A percentile compares a stretch with the other conserved stretches of the same genome.
phyloP scores from a whole-genome alignment of 2,797 vertebrate species.

The Sebastes miniatus region DNA sequence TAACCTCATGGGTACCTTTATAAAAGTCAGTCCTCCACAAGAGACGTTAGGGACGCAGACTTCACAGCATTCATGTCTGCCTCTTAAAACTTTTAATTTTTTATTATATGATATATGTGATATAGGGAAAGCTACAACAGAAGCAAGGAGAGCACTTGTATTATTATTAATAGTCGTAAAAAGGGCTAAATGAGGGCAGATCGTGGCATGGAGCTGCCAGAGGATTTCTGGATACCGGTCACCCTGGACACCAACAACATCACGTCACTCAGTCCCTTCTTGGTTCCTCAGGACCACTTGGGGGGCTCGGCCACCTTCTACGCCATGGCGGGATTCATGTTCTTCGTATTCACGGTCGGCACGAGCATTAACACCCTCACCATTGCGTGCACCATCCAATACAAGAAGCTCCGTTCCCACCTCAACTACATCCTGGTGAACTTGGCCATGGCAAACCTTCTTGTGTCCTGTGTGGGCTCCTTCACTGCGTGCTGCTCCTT shows the following conservation, averaged over 20 bases:
- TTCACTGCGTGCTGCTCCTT: slow-evolving; percentile 72
- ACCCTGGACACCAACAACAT: slow-evolving; percentile 76
- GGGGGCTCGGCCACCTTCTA: slow-evolving; percentile 61
- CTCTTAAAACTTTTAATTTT: background rate
- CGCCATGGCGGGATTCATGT: slow-evolving; percentile 78
- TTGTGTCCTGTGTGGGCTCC: background rate
- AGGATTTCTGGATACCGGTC: slow-evolving; percentile 82
- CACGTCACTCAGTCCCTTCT: slow-evolving; percentile 78
- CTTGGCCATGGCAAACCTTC: slow-evolving; percentile 70
- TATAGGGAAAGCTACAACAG: background rate
- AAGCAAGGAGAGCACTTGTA: background rate
- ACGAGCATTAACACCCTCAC: slow-evolving; percentile 77
- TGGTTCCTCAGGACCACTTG: slow-evolving; percentile 83
- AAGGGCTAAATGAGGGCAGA: slow-evolving; percentile 47
- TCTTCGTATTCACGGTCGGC: slow-evolving; percentile 66
- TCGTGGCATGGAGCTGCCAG: slow-evolving; percentile 62
- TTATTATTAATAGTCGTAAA: background rate
- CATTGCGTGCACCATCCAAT: slow-evolving; percentile 75
- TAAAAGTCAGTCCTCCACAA: slow-evolving; percentile 7
- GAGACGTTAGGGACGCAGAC: background rate
- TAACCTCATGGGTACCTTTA: background rate
- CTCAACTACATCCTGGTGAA: slow-evolving; percentile 25
- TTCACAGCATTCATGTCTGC: background rate
- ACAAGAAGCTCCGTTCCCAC: slow-evolving; percentile 77
- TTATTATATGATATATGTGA: slow-evolving; percentile 1